Evolutionary conservation across 2,888 invertebrate genomes (phyloP), one percentile per base, ranked within the genome.

Genomic region (Dendrolimus houi): DNA sequence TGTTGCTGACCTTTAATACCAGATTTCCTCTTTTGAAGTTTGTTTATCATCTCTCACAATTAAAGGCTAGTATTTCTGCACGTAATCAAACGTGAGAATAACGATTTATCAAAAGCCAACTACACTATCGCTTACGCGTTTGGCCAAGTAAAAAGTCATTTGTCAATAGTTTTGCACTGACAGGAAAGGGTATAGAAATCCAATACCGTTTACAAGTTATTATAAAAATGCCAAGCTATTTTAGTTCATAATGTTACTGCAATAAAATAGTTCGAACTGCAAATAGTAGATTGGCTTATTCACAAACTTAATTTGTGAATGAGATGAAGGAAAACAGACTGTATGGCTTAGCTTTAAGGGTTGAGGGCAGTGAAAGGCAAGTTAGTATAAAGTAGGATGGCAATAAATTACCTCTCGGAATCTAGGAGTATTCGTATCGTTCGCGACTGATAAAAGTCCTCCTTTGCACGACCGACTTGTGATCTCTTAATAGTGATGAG

Each of bases 361-460:
- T 57, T 41, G 47, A 53, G 8, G 2, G 0, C 7, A 13, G 7
- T 57, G 62, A 41, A 14, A 3, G 14, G 7, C n/a, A 59, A 58
- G 52, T 52, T 64, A 65, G 66, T 63, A 57, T 53, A 57, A 59
- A 63, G 62, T 74, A 74, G 83, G 83, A 83, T 81, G 85, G 84
- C 81, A 81, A 85, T 87, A 86, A 87, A 85, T 85, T 83, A 79
- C 73, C 73, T 67, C 72, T 78, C 68, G 75, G 80, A 81, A 79
- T 83, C 81, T 80, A 81, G 79, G 75, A 81, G 84, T 80, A 77
- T 75, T 77, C 75, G 80, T 85, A 85, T 86, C 85, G 84, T 80
- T 78, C 76, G 79, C 79, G 77, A 80, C 83, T 79, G 85, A 86
- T 85, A 87, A 85, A 85, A 83, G 82, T 85, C 79, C 79, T 82